These are phyloP conservation scores for Drosophila kepulauana DNA, from an alignment of 1,140 invertebrate genomes.

Conservation along the genomic window DNA sequence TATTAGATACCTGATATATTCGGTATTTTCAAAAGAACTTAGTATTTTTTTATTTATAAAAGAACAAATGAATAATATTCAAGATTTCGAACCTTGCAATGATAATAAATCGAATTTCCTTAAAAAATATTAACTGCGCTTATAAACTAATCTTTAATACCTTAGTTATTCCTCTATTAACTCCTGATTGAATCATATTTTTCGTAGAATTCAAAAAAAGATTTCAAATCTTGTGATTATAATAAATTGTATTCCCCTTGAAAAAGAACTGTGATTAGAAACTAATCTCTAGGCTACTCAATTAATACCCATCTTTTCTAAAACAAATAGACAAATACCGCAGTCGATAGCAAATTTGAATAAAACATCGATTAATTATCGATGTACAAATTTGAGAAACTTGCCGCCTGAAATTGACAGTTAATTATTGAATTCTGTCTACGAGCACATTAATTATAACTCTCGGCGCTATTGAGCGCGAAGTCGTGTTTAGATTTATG, in stretches of 20 bases:
- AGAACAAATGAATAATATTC: no score
- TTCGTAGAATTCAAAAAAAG: not conserved
- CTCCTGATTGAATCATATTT: not conserved
- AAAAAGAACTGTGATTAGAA: conserved; percentile 7
- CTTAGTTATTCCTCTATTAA: not conserved
- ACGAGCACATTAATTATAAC: conserved; percentile 46
- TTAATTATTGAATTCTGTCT: conserved; percentile 48
- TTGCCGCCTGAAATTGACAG: conserved; percentile 31
- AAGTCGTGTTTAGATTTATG: conserved; percentile 48
- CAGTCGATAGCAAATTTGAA: conserved; percentile 21
- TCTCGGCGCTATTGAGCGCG: not conserved
- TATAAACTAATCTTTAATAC: not conserved
- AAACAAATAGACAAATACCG: conserved; percentile 44
- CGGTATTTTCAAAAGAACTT: no score
- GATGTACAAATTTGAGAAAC: conserved; percentile 36
- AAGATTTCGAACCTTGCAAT: no score
- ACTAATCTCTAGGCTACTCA: conserved; percentile 20
- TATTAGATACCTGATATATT: no score
- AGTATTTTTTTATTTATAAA: no score
- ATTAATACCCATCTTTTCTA: conserved; percentile 43
- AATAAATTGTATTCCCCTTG: not conserved
- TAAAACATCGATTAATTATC: conserved; percentile 49
- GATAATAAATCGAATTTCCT: no score
- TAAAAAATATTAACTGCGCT: no score
- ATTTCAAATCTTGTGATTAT: not conserved